Base-by-base conservation (phyloP, 2,888 invertebrate genomes). In the Scaptodrosophila latifasciaeformis region DNA sequence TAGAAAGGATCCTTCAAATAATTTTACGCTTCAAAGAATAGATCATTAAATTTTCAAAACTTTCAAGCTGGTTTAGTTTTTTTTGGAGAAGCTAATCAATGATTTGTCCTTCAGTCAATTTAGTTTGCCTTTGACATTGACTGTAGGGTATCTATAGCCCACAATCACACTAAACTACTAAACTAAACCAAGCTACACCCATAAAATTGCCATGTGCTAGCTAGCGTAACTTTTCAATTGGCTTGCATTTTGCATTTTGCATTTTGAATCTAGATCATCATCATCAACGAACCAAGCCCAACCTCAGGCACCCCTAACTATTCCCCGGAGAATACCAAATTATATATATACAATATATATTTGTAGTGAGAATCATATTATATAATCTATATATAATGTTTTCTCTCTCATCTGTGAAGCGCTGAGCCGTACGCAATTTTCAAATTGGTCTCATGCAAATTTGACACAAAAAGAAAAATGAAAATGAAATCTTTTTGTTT, bases 381-480 rank as follows among this genome's bases (percentile, higher is more conserved):
- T n/a, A n/a, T n/a, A n/a, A n/a, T n/a, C n/a, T n/a, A n/a, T n/a
- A n/a, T n/a, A n/a, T n/a, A n/a, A n/a, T n/a, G n/a, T n/a, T n/a
- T n/a, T n/a, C n/a, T n/a, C n/a, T n/a, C n/a, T n/a, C n/a, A n/a
- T 24, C 24, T 3, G 24, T 24, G 24, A 7, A 7, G 24, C 24
- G 24, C 4, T 3, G 24, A 6, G 39, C 21, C 19, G 45, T 46
- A 67, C 56, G 78, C 82, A 82, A 83, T 82, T 82, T 83, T 72
- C 70, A 79, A 82, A 82, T 83, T 82, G 80, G 72, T 65, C 80
- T 64, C 79, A 79, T 65, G 82, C 78, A 67, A 72, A 61, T 62
- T 56, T 51, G 39, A n/a, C n/a, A n/a, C n/a, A n/a, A n/a, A n/a
- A n/a, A n/a, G n/a, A n/a, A n/a, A n/a, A n/a, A n/a, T n/a, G n/a